Conservation (phyloP, 2,888 invertebrate genomes). For the Therioaphis trifolii region DNA sequence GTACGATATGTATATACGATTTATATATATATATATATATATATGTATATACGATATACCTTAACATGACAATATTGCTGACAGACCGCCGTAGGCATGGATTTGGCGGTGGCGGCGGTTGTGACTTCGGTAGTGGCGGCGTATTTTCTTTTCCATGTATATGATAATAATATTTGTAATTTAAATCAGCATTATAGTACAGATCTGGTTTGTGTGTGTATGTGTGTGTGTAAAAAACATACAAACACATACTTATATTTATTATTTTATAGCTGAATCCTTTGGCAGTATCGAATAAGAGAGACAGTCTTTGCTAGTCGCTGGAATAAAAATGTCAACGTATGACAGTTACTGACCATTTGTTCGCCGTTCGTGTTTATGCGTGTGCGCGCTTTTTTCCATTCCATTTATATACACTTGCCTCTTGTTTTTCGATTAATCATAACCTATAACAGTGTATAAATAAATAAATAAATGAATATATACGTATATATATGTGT, state of each 20-base stretch:
- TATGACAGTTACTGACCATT: constrained; percentile 45
- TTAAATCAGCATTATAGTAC: constrained; percentile 44
- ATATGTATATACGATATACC: no score
- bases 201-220: constrained; percentile 57
- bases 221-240: neutral
- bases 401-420: neutral
- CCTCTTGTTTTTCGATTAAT: constrained; percentile 25
- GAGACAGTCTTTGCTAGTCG: constrained; percentile 18
- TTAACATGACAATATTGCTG: constrained; percentile 50
- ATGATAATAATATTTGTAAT: constrained; percentile 54
- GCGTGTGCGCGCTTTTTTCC: neutral
- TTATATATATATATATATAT: no score
- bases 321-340: constrained; percentile 51
- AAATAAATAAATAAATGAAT: no score
- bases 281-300: constrained; percentile 32
- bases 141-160: constrained; percentile 34
- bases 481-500: no score
- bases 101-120: constrained; percentile 38
- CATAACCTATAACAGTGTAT: neutral
- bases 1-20: no score
- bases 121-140: neutral
- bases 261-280: neutral
- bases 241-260: neutral
- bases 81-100: constrained; percentile 39
- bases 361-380: constrained; percentile 31